Evolutionary conservation across 30 jellyfish, hydroid and myxozoan genomes (phyloP).

Genomic region (Morbakka virulenta): DNA sequence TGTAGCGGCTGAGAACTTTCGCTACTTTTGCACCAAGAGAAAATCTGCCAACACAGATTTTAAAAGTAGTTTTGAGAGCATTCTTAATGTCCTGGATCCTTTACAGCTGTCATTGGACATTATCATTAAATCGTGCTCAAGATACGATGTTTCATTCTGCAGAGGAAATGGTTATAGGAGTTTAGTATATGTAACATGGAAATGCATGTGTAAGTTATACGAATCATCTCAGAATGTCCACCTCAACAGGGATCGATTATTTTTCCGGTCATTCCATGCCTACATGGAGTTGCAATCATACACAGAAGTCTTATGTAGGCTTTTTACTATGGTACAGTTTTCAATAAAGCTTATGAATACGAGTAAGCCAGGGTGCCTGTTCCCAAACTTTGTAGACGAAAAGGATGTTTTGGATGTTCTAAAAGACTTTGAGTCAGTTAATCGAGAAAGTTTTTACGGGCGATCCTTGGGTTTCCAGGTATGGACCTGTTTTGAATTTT

Average conservation of each 20-base stretch:
- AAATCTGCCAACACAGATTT: slow-evolving; percentile 53
- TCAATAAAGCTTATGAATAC: slow-evolving; percentile 62
- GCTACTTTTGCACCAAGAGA: slow-evolving; percentile 30
- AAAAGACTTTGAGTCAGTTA: slow-evolving; percentile 83
- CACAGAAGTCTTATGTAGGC: slow-evolving; percentile 65
- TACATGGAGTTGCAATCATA: slow-evolving; percentile 89
- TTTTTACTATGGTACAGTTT: slow-evolving; percentile 71
- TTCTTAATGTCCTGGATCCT: slow-evolving; percentile 76
- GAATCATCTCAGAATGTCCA: slow-evolving; percentile 56
- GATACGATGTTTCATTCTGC: neutral
- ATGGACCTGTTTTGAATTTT: no score
- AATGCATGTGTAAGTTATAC: slow-evolving; percentile 62
- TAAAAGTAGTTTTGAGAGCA: slow-evolving; percentile 53
- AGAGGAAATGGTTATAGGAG: slow-evolving; percentile 94
- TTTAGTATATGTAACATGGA: slow-evolving; percentile 54
- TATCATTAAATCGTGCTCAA: slow-evolving; percentile 51
- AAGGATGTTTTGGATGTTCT: slow-evolving; percentile 63
- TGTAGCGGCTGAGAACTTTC: slow-evolving; percentile 33
- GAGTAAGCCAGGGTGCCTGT: slow-evolving; percentile 60
- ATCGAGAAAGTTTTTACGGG: slow-evolving; percentile 93
- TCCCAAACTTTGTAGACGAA: slow-evolving; percentile 63
- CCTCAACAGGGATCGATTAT: slow-evolving; percentile 62
- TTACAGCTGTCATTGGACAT: slow-evolving; percentile 66
- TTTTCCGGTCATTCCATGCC: slow-evolving; percentile 80
- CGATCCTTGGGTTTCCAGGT: slow-evolving; percentile 98